Percentiles rank a stretch among this genome's conserved stretches.
Evolutionary conservation across 2,888 invertebrate genomes (phyloP).

Genomic region (Hoplodrina blanda): DNA sequence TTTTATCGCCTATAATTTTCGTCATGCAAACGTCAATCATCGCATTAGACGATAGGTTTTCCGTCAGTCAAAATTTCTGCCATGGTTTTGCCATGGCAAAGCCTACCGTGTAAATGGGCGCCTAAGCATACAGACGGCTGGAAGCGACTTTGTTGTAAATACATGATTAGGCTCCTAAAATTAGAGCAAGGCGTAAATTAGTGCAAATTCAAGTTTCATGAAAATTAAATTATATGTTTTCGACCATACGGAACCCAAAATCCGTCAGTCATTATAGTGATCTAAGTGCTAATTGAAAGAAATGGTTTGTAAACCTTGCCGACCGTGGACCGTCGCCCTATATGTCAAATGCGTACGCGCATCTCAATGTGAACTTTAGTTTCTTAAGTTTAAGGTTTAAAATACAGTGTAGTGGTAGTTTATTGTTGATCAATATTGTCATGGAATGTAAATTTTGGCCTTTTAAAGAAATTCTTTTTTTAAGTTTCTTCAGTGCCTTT

Average conservation of each 20-base stretch:
- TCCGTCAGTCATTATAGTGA: slow-evolving; percentile 59
- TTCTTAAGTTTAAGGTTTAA: background rate
- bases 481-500: background rate
- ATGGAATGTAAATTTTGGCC: slow-evolving; percentile 37
- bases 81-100: too few species aligned
- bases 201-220: too few species aligned
- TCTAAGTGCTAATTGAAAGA: slow-evolving; percentile 76
- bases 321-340: slow-evolving; percentile 38
- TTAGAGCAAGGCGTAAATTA: too few species aligned
- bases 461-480: slow-evolving; percentile 29
- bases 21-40: too few species aligned
- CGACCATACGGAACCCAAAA: slow-evolving; percentile 59
- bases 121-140: too few species aligned
- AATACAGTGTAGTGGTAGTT: slow-evolving; percentile 9
- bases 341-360: slow-evolving; percentile 15
- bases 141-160: too few species aligned
- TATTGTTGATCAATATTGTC: slow-evolving; percentile 38
- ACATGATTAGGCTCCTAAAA: too few species aligned
- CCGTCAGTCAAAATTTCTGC: too few species aligned
- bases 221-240: background rate
- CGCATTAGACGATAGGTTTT: too few species aligned
- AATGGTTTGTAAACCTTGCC: slow-evolving; percentile 75
- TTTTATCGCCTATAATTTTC: too few species aligned
- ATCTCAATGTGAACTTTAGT: slow-evolving; percentile 17
- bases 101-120: too few species aligned